phyloP scores from a whole-genome alignment of 2,888 invertebrate species.

The Conomelus anceps region DNA sequence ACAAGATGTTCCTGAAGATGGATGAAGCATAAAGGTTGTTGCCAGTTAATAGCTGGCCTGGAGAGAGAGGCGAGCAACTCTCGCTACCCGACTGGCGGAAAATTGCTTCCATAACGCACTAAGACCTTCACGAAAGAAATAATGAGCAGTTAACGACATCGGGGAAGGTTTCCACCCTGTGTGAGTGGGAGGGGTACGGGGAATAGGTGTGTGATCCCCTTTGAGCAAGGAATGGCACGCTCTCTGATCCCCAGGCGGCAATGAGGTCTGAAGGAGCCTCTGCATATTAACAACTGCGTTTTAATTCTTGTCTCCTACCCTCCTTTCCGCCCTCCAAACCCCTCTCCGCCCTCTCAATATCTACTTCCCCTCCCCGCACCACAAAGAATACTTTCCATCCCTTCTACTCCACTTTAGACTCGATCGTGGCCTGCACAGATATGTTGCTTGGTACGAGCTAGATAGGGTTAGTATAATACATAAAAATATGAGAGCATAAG shows the following conservation, averaged over 20 bases:
- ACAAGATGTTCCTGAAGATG: background rate
- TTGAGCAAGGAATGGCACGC: background rate
- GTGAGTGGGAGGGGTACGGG: background rate
- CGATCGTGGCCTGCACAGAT: background rate
- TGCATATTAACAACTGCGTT: background rate
- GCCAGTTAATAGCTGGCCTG: background rate
- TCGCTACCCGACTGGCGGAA: background rate
- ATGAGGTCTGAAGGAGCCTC: background rate
- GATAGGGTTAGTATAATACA: no score
- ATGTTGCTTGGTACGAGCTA: background rate
- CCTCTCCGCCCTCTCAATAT: no score
- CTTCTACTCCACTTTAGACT: background rate
- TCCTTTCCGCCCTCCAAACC: background rate
- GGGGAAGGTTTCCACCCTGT: background rate
- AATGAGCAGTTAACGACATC: background rate
- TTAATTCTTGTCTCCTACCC: background rate
- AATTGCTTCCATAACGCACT: background rate
- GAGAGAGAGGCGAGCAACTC: no score
- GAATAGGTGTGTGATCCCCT: background rate
- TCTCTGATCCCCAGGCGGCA: background rate
- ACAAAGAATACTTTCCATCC: no score
- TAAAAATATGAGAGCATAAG: no score
- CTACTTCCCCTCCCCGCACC: no score
- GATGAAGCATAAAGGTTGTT: background rate
- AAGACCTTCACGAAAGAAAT: background rate